Evolutionary conservation across 2,797 vertebrate genomes (phyloP).

Genomic region (Cirrhinus mrigala): DNA sequence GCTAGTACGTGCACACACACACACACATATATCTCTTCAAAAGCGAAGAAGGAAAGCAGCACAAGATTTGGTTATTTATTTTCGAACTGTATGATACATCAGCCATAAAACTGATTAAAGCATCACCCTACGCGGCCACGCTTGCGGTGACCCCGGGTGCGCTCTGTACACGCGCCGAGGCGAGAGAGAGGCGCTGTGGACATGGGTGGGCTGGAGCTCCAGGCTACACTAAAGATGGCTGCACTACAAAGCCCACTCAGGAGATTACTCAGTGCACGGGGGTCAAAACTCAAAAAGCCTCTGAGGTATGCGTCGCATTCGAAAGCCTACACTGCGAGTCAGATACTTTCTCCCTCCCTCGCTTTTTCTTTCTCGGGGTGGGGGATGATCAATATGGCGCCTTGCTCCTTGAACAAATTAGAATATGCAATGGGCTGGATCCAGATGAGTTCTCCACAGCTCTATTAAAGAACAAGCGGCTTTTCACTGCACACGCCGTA

Average conservation of each 20-base stretch:
- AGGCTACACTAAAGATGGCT: constrained; percentile 34
- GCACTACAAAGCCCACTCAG: constrained; percentile 43
- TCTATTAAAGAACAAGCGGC: constrained; percentile 70
- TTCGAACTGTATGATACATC: constrained; percentile 52
- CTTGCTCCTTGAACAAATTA: constrained; percentile 58
- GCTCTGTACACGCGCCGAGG: constrained; percentile 28
- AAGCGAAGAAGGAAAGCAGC: constrained; percentile 23
- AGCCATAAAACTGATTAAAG: constrained; percentile 66
- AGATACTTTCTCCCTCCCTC: constrained; percentile 6
- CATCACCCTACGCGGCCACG: constrained; percentile 49
- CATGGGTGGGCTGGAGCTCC: constrained; percentile 45
- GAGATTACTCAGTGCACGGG: constrained; percentile 35
- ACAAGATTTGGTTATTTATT: constrained; percentile 48
- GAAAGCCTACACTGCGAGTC: constrained; percentile 20
- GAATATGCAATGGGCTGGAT: constrained; percentile 57
- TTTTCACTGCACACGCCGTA: constrained; percentile 53
- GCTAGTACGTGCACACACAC: constrained; percentile 47
- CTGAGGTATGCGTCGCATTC: constrained; percentile 40
- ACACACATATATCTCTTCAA: constrained; percentile 25
- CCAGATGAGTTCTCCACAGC: constrained; percentile 54
- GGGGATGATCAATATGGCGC: constrained; percentile 56
- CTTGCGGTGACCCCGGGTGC: constrained; percentile 1
- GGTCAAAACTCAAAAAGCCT: constrained; percentile 39
- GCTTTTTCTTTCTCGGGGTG: constrained; percentile 31
- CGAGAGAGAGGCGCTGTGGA: constrained; percentile 22